A percentile compares a stretch with the other conserved stretches of the same genome.
Conservation (phyloP, 2,888 invertebrate species). For the Liodrosophila aerea region DNA sequence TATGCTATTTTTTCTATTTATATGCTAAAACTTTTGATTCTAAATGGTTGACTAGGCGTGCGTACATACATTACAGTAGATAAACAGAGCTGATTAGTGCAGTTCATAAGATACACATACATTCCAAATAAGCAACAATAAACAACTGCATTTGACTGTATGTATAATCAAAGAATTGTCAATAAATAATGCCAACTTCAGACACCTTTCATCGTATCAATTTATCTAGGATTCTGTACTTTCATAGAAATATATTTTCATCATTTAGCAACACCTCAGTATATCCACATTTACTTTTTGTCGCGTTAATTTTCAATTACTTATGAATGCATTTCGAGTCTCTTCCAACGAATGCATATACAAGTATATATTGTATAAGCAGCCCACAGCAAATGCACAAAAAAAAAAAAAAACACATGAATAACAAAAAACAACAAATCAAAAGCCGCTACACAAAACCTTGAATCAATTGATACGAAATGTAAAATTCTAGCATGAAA, state of each 20-base stretch:
- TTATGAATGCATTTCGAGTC: conserved; percentile 68
- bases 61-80: too few species aligned
- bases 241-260: not conserved
- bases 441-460: conserved; percentile 64
- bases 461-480: conserved; percentile 78
- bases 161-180: too few species aligned
- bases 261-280: conserved; percentile 8
- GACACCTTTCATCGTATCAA: not conserved
- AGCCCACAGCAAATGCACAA: conserved; percentile 17
- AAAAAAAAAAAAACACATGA: conserved; percentile 16
- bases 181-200: not conserved
- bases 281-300: conserved; percentile 37
- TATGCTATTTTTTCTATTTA: too few species aligned
- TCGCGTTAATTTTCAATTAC: conserved; percentile 65
- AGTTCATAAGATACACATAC: too few species aligned
- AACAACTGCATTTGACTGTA: too few species aligned
- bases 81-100: too few species aligned
- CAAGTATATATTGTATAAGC: conserved; percentile 31
- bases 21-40: too few species aligned
- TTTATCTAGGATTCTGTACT: not conserved
- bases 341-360: conserved; percentile 62
- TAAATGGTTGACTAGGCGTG: too few species aligned
- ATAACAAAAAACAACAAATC: conserved; percentile 59
- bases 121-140: too few species aligned
- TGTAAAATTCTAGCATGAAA: conserved; percentile 54